Base-by-base conservation (phyloP, 1,140 invertebrate genomes). In the Palaemon carinicauda region DNA sequence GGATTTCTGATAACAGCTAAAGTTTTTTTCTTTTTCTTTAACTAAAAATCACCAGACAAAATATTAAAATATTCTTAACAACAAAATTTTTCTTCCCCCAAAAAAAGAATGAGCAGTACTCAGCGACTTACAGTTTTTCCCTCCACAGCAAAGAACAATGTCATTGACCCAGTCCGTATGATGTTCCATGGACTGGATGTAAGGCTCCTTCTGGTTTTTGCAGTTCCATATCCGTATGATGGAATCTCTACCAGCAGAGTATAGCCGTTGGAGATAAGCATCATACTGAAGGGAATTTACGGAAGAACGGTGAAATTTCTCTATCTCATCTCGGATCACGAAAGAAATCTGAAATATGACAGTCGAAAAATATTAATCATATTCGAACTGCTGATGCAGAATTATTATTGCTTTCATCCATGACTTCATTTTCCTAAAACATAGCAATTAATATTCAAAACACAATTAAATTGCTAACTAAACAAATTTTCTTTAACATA, bases 111-210 rank as follows among this genome's bases (percentile, higher is more conserved):
- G 71, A 54, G 87, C 15, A 80, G 51, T 29, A 51, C 14, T 65
- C 9, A 5, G 65, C 31, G 15, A 92, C 91, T 93, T 91, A 97
- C 97, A 94, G 92, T 99, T 98, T 92, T 97, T 96, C 50, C 98
- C 98, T 89, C 96, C 96, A 92, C 98, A 99, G 91, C 98, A 99
- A 1, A 99, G 93, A 14, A 99, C 96, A 91, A 99, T 98, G 92
- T 99, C 98, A 92, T 99, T 99, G 17, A 99, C 98, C 98, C 98
- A 99, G 92, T 99, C 98, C 21, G 98, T 99, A 91, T 99, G 98
- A 92, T 99, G 77, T 91, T 97, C 96, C 96, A 97, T 96, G 1
- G 98, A 98, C 90, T 98, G 97, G 56, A 98, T 94, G 91, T 98
- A 99, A 69, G 95, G 95, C 90, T 98, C 96, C 90, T 96, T 94